Evolutionary conservation across 2,888 invertebrate genomes (phyloP).

Genomic region (Sclerodermus sp.): DNA sequence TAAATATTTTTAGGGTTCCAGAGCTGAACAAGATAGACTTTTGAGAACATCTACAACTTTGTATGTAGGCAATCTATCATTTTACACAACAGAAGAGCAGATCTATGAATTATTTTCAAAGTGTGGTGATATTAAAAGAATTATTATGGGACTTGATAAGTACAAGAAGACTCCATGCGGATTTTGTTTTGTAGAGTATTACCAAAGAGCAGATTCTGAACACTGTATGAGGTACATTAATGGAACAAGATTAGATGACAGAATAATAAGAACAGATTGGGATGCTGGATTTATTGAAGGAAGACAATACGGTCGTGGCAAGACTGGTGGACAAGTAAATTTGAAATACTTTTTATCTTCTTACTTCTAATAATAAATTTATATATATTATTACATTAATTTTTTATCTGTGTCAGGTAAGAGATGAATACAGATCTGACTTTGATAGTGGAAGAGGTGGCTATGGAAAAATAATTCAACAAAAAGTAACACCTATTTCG

Average conservation of each 20-base stretch:
- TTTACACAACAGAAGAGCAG: slow-evolving; percentile 98
- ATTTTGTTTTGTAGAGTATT: slow-evolving; percentile 98
- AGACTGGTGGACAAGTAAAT: slow-evolving; percentile 93
- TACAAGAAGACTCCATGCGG: slow-evolving; percentile 99
- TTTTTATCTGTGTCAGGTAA: slow-evolving; percentile 66
- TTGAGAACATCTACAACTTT: slow-evolving; percentile 78
- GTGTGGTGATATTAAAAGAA: slow-evolving; percentile 91
- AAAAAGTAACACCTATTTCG: slow-evolving; percentile 67
- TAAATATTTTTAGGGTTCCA: slow-evolving; percentile 70
- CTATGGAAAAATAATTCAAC: slow-evolving; percentile 91
- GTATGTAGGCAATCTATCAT: slow-evolving; percentile 96
- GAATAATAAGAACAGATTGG: slow-evolving; percentile 97
- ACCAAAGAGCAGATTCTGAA: slow-evolving; percentile 73
- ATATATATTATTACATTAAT: slow-evolving; percentile 1
- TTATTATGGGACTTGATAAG: slow-evolving; percentile 97
- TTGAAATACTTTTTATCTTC: not conserved
- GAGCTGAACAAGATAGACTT: slow-evolving; percentile 82
- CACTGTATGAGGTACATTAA: slow-evolving; percentile 89
- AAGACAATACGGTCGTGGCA: slow-evolving; percentile 95
- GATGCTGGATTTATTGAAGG: slow-evolving; percentile 99
- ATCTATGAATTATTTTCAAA: slow-evolving; percentile 94
- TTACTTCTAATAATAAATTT: not conserved
- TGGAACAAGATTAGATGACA: slow-evolving; percentile 93
- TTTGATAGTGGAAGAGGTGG: slow-evolving; percentile 97
- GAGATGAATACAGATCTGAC: slow-evolving; percentile 97